phyloP scores from a whole-genome alignment of 2,888 invertebrate genomes.

The Drosophila eohydei region DNA sequence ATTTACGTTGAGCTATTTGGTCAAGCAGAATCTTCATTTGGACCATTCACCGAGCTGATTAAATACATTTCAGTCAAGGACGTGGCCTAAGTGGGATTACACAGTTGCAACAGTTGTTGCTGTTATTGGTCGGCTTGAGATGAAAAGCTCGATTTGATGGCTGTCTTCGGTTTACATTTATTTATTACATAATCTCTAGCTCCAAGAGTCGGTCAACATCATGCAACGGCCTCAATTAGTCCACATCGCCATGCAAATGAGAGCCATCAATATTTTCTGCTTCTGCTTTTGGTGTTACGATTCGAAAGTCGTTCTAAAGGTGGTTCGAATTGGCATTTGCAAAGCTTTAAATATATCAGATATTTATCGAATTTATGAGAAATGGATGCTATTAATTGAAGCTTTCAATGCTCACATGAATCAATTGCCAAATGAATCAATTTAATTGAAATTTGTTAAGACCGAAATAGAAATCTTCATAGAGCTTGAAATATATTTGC shows the following conservation, averaged over 20 bases:
- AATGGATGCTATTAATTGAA: slow-evolving; percentile 6
- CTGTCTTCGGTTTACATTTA: slow-evolving; percentile 59
- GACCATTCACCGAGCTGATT: neutral
- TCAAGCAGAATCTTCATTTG: slow-evolving; percentile 33
- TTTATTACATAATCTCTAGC: slow-evolving; percentile 63
- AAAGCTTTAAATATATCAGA: slow-evolving; percentile 25
- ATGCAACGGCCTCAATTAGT: slow-evolving; percentile 73
- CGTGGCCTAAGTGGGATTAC: slow-evolving; percentile 52
- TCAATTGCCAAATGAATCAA: neutral
- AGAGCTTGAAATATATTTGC: neutral
- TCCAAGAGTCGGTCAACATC: slow-evolving; percentile 67
- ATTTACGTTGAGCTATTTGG: slow-evolving; percentile 29
- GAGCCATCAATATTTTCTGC: slow-evolving; percentile 30
- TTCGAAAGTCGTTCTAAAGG: slow-evolving; percentile 71
- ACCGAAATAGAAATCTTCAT: neutral
- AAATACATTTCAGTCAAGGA: slow-evolving; percentile 38
- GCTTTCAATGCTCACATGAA: neutral
- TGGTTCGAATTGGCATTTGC: slow-evolving; percentile 45
- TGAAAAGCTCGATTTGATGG: slow-evolving; percentile 45
- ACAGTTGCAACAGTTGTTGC: slow-evolving; percentile 33
- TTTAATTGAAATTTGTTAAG: neutral
- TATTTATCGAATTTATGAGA: slow-evolving; percentile 1
- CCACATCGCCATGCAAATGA: slow-evolving; percentile 69
- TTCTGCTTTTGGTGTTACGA: slow-evolving; percentile 31
- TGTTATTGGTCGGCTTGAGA: slow-evolving; percentile 1